Base-by-base conservation (phyloP, 92 coral and sea anemone genomes). In the Pocillopora grandis region DNA sequence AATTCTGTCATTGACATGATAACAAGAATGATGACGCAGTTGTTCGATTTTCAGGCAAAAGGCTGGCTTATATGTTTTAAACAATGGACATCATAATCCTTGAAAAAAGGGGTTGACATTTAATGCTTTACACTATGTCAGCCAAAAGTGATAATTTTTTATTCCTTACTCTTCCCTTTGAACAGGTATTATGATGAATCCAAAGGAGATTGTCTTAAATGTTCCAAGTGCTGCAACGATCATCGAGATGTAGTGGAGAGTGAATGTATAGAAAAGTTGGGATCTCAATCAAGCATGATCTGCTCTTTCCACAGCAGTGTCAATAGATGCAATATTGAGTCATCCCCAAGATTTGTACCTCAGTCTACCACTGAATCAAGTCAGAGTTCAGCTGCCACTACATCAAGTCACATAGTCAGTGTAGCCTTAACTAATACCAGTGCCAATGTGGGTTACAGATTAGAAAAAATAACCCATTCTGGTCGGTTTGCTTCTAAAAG, bases 191-290 rank as follows among this genome's bases (percentile, higher is more conserved):
- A 64, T 57, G 71, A 75, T 76, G 76, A 65, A 0, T 16, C 0
- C 15, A 76, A 19, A 36, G 82, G 76, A 9, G 64, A 17, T 59
- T 84, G 87, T 20, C 2, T 65, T 5, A 59, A 57, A 2, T 84
- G 87, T 18, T 66, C 87, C 16, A 57, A n/a, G 16, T 84, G 87
- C 58, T 84, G 87, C 66, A 59, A 66, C 0, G 81, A 84, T 76
- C 48, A 58, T 7, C 27, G 76, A 35, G 87, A 84, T 58, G 75
- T 58, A 5, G 23, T 49, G 14, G 68, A 58, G 67, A 33, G 64
- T 2, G 82, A 84, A 16, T 84, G 87, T 13, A 66, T 56, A 64
- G 14, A 21, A 19, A 82, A 82, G 63, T 23, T 82, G 72, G 86
- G 86, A 9, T 20, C 72, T 13, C 16, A 13, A 48, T 82, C 86